These are phyloP conservation scores for Hypomesus transpacificus DNA, from an alignment of 2,113 vertebrate genomes.

Conservation along the genomic window DNA sequence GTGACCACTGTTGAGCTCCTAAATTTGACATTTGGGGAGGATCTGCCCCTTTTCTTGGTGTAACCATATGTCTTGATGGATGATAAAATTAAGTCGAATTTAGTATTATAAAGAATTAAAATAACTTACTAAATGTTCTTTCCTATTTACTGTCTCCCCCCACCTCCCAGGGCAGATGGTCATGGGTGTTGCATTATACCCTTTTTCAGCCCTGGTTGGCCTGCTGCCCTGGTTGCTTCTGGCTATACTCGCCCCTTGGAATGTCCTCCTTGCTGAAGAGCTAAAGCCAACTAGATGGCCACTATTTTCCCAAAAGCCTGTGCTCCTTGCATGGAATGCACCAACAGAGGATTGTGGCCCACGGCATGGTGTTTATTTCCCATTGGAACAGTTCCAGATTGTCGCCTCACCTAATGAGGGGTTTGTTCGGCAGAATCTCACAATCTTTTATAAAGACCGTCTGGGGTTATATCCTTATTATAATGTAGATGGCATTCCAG, in stretches of 20 bases:
- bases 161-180: constrained; percentile 37
- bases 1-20: no score
- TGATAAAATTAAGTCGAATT: not conserved
- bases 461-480: constrained; percentile 78
- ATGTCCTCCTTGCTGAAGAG: constrained; percentile 55
- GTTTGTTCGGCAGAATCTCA: constrained; percentile 76
- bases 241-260: constrained; percentile 49
- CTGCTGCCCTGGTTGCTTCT: constrained; percentile 46
- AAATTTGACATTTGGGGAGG: no score
- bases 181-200: constrained; percentile 45
- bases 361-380: constrained; percentile 60
- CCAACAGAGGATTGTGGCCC: constrained; percentile 76
- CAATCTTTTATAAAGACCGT: constrained; percentile 79
- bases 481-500: constrained; percentile 33
- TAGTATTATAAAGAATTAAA: constrained; percentile 17
- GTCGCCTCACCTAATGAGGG: constrained; percentile 74
- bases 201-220: constrained; percentile 25
- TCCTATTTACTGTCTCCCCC: constrained; percentile 21
- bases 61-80: no score
- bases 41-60: not conserved
- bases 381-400: constrained; percentile 71
- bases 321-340: constrained; percentile 78
- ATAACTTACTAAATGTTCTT: not conserved
- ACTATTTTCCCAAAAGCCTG: constrained; percentile 69
- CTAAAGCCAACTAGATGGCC: constrained; percentile 72